Percentiles rank a stretch among this genome's conserved stretches.
Evolutionary conservation across 2,888 invertebrate genomes (phyloP).

Genomic region (Torymus tubicola): DNA sequence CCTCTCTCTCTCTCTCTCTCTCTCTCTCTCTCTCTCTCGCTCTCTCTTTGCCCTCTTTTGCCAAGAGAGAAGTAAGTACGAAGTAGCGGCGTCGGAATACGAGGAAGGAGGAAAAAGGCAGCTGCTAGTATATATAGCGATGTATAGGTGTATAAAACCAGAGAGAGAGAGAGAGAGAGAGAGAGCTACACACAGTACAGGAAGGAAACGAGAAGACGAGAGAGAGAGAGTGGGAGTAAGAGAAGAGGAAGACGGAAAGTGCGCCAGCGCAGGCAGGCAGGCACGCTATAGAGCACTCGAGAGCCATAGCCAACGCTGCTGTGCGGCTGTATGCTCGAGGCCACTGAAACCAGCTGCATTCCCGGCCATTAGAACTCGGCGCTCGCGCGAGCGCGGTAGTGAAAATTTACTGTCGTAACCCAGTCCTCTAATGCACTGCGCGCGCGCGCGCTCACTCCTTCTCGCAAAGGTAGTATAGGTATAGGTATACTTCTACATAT

Average conservation of each 20-base stretch:
- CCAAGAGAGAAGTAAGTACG: no score
- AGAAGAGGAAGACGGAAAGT: conserved; percentile 41
- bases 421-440: conserved; percentile 73
- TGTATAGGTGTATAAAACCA: not conserved
- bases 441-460: not conserved
- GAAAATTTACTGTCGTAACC: conserved; percentile 76
- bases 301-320: not conserved
- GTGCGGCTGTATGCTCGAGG: conserved; percentile 62
- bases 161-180: not conserved
- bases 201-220: conserved; percentile 34
- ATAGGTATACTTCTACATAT: no score
- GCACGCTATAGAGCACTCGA: conserved; percentile 23
- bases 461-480: not conserved
- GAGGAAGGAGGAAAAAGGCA: conserved; percentile 32
- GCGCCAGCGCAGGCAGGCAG: no score
- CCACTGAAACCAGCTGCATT: conserved; percentile 75
- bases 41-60: not conserved
- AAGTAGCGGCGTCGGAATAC: no score
- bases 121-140: conserved; percentile 8
- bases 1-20: not conserved
- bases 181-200: conserved; percentile 14
- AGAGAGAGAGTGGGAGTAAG: not conserved
- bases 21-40: not conserved
- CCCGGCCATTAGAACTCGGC: conserved; percentile 75
- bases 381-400: conserved; percentile 69